Conservation (phyloP, 2,113 vertebrate species). For the Phocoena phocoena region DNA sequence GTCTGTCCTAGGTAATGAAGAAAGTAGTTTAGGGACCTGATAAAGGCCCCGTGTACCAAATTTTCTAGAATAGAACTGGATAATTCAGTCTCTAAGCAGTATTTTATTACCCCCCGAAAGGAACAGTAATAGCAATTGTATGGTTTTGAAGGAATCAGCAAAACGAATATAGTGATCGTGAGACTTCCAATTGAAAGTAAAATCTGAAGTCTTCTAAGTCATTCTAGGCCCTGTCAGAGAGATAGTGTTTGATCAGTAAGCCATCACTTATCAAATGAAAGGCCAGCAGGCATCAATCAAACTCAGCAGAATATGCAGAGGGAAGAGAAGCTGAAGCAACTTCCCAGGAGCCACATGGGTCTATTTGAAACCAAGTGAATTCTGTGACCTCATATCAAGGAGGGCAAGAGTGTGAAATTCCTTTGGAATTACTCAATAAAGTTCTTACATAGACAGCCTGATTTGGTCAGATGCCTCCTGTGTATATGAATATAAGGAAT, state of each 20-base stretch:
- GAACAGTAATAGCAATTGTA: not conserved
- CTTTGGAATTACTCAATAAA: constrained; percentile 56
- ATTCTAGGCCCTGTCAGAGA: constrained; percentile 37
- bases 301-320: constrained; percentile 50
- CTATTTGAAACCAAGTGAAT: constrained; percentile 45
- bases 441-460: not conserved
- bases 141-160: constrained; percentile 60
- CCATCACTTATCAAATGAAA: constrained; percentile 66
- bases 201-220: constrained; percentile 9
- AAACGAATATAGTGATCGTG: constrained; percentile 28
- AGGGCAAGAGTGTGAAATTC: constrained; percentile 57
- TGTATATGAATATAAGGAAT: constrained; percentile 45
- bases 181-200: constrained; percentile 56
- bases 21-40: not conserved
- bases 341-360: not conserved
- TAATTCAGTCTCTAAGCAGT: constrained; percentile 9
- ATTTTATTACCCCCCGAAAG: constrained; percentile 16
- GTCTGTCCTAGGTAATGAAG: not conserved
- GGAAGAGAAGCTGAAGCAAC: constrained; percentile 37
- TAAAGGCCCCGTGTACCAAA: constrained; percentile 7
- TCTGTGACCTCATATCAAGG: constrained; percentile 31
- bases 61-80: not conserved
- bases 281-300: constrained; percentile 54
- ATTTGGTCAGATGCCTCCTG: constrained; percentile 50
- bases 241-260: constrained; percentile 60